These are phyloP conservation scores for Maniola jurtina DNA, from an alignment of 1,140 invertebrate species.

Conservation along the genomic window DNA sequence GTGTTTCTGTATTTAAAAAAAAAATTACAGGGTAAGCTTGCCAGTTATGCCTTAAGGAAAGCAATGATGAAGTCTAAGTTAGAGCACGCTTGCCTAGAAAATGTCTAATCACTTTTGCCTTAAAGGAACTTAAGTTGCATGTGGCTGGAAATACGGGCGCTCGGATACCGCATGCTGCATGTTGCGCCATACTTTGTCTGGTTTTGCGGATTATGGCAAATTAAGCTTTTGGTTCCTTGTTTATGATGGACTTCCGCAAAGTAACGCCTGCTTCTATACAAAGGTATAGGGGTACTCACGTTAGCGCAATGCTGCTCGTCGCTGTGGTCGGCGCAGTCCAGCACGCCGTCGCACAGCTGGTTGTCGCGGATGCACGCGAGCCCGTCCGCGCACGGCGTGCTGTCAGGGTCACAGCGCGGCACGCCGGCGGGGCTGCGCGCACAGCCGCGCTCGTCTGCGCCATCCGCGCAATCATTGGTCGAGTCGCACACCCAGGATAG, in stretches of 20 bases:
- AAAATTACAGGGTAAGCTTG: background rate
- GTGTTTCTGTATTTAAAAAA: constrained; percentile 32
- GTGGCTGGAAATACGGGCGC: too few relatives aligned
- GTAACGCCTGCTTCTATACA: too few relatives aligned
- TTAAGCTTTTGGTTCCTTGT: too few relatives aligned
- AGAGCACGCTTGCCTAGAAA: too few relatives aligned
- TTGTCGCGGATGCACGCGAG: constrained; percentile 42
- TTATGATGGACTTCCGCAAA: too few relatives aligned
- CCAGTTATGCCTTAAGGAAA: too few relatives aligned
- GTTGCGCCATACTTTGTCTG: too few relatives aligned
- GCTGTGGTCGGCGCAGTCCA: constrained; percentile 84
- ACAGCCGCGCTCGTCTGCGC: constrained; percentile 87
- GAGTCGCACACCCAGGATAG: constrained; percentile 90
- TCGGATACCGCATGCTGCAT: too few relatives aligned
- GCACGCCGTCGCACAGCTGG: constrained; percentile 82
- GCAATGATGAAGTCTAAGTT: too few relatives aligned
- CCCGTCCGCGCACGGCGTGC: constrained; percentile 52
- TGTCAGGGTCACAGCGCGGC: constrained; percentile 59
- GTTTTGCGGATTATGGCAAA: too few relatives aligned
- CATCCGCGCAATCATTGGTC: constrained; percentile 83
- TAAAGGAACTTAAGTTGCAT: background rate
- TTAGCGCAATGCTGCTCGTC: constrained; percentile 80
- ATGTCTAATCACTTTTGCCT: too few relatives aligned
- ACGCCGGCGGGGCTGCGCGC: constrained; percentile 73
- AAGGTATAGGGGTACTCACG: background rate